Percentiles rank a stretch among this genome's conserved stretches.
These are phyloP conservation scores for Myotis pilosus DNA, from an alignment of 2,797 vertebrate genomes.

Conservation along the genomic window DNA sequence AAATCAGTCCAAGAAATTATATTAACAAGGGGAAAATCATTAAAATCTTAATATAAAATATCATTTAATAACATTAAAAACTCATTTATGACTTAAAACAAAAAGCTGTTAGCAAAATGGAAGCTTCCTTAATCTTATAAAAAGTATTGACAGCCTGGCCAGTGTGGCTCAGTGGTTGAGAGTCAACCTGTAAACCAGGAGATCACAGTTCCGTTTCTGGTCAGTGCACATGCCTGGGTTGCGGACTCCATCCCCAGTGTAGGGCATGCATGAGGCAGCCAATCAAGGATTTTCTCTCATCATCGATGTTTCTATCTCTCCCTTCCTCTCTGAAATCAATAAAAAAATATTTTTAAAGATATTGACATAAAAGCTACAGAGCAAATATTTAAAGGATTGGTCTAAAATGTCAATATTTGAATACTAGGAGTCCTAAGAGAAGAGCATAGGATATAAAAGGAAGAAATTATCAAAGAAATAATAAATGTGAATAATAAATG, in stretches of 20 bases:
- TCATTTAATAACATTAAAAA: not conserved
- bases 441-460: not conserved
- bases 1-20: conserved; percentile 4
- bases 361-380: not conserved
- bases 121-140: not conserved
- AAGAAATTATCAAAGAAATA: not conserved
- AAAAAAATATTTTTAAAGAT: not conserved
- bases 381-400: not conserved
- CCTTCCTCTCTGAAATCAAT: no score
- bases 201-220: no score
- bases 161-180: no score
- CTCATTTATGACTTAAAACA: conserved; percentile 10
- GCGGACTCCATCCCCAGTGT: no score
- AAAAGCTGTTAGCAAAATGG: not conserved
- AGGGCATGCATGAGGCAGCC: no score
- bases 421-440: not conserved
- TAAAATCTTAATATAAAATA: not conserved
- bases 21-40: not conserved
- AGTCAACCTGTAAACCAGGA: no score
- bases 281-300: no score
- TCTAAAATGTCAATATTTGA: not conserved
- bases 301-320: no score
- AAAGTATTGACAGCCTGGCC: not conserved
- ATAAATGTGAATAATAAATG: not conserved
- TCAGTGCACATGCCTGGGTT: no score